These are phyloP conservation scores for Coenonympha glycerion DNA, from an alignment of 2,888 invertebrate genomes.

Conservation along the genomic window DNA sequence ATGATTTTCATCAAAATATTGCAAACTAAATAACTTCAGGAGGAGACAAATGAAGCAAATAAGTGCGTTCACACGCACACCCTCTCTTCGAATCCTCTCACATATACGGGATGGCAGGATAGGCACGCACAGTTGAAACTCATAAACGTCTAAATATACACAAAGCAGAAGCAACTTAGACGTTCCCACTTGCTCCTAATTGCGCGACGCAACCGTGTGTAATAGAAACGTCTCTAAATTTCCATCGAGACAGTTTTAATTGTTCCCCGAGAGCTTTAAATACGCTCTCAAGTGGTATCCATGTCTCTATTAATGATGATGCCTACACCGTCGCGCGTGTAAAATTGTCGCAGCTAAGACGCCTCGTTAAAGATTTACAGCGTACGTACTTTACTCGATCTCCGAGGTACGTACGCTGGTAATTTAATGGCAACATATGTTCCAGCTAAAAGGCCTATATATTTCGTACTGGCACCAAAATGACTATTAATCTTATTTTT, in stretches of 20 bases:
- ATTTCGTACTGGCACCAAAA: constrained; percentile 6
- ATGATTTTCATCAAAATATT: too few species aligned
- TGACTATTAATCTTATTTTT: constrained; percentile 2
- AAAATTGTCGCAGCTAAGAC: constrained; percentile 40
- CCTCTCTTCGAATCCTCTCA: too few species aligned
- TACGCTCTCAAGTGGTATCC: constrained; percentile 51
- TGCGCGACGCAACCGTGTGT: constrained; percentile 37
- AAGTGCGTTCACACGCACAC: too few species aligned
- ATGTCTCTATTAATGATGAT: constrained; percentile 58
- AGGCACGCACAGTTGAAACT: constrained; percentile 31
- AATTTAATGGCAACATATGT: constrained; percentile 35
- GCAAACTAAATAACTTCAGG: too few species aligned
- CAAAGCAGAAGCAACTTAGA: constrained; percentile 31
- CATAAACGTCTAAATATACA: constrained; percentile 42
- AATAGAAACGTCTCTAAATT: constrained; percentile 42
- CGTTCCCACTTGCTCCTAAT: constrained; percentile 37
- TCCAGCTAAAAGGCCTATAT: constrained; percentile 17
- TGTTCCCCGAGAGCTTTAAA: constrained; percentile 50
- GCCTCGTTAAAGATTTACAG: constrained; percentile 38
- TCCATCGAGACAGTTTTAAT: constrained; percentile 50
- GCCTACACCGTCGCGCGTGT: constrained; percentile 34
- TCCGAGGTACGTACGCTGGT: constrained; percentile 26
- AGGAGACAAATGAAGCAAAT: too few species aligned
- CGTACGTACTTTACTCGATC: constrained; percentile 29
- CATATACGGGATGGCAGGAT: too few species aligned